phyloP scores from a whole-genome alignment of 2,888 invertebrate genomes.

The Pyrocoelia pectoralis region DNA sequence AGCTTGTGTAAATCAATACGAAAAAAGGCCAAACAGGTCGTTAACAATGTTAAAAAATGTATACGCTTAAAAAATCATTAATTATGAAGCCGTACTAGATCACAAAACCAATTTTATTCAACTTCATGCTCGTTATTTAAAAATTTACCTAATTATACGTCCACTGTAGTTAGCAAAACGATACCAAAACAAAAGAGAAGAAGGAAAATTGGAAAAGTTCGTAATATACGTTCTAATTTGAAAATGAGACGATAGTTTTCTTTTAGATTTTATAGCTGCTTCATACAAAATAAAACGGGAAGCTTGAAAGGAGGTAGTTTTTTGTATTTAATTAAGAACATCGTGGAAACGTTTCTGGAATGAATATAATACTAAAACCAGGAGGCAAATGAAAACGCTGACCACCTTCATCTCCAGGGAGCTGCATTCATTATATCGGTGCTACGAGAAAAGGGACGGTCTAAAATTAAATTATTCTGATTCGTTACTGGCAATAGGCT shows the following conservation, averaged over 20 bases:
- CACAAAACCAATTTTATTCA: neutral
- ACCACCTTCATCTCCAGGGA: constrained; percentile 34
- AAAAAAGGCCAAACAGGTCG: neutral
- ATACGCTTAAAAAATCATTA: neutral
- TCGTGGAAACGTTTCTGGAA: constrained; percentile 19
- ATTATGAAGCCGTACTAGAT: neutral
- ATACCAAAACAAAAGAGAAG: neutral
- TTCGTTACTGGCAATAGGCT: constrained; percentile 36
- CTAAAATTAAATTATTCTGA: constrained; percentile 38
- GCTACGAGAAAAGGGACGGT: constrained; percentile 35
- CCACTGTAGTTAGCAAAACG: neutral
- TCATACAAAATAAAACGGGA: neutral
- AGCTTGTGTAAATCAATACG: neutral
- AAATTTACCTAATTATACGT: constrained; percentile 6
- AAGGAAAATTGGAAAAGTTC: neutral
- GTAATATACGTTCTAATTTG: neutral
- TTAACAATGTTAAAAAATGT: neutral
- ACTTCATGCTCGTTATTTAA: constrained; percentile 1
- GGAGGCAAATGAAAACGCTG: constrained; percentile 35
- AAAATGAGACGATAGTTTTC: neutral
- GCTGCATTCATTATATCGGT: constrained; percentile 34
- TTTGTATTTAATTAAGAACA: constrained; percentile 33
- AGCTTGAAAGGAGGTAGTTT: constrained; percentile 20
- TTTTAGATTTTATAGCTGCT: neutral
- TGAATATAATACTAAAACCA: constrained; percentile 27